Conservation (phyloP, 37 sponge, comb jelly and placozoan genomes). For the Geodia barretti region DNA sequence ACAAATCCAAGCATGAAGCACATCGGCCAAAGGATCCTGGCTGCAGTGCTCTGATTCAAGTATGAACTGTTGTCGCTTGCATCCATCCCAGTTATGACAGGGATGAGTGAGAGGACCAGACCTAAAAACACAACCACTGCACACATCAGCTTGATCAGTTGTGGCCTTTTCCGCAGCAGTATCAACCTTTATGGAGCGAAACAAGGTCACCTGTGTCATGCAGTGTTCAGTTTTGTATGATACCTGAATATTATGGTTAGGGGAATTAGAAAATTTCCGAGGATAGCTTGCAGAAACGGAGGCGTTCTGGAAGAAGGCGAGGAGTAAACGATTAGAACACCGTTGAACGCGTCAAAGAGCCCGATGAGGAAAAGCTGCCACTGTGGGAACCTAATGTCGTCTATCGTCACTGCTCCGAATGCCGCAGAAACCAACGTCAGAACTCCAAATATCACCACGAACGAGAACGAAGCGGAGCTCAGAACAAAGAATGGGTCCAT, state of each 20-base stretch:
- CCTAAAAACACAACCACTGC: slow-evolving; percentile 51
- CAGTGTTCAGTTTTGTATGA: not conserved
- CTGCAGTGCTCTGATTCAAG: slow-evolving; percentile 23
- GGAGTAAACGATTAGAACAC: slow-evolving; percentile 70
- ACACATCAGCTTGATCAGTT: slow-evolving; percentile 29
- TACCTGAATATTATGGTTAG: slow-evolving; percentile 53
- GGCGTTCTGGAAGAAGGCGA: slow-evolving; percentile 50
- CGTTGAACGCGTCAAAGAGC: slow-evolving; percentile 70
- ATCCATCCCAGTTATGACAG: slow-evolving; percentile 42
- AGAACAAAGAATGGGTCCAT: slow-evolving; percentile 76
- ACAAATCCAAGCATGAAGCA: slow-evolving; percentile 84
- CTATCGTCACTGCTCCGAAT: not conserved
- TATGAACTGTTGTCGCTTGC: slow-evolving; percentile 7
- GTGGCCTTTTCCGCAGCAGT: slow-evolving; percentile 63
- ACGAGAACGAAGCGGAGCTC: slow-evolving; percentile 62
- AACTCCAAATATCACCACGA: slow-evolving; percentile 65
- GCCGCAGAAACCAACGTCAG: slow-evolving; percentile 21
- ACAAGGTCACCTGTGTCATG: not conserved
- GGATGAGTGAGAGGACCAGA: slow-evolving; percentile 60
- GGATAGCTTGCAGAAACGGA: slow-evolving; percentile 72
- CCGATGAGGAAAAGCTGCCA: slow-evolving; percentile 68
- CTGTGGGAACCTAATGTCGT: slow-evolving; percentile 61
- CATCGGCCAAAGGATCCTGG: slow-evolving; percentile 66
- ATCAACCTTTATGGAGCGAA: slow-evolving; percentile 25
- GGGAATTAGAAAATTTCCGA: slow-evolving; percentile 71